phyloP scores from a whole-genome alignment of 37 sponge, comb jelly and placozoan genomes.

The Tethya wilhelma region DNA sequence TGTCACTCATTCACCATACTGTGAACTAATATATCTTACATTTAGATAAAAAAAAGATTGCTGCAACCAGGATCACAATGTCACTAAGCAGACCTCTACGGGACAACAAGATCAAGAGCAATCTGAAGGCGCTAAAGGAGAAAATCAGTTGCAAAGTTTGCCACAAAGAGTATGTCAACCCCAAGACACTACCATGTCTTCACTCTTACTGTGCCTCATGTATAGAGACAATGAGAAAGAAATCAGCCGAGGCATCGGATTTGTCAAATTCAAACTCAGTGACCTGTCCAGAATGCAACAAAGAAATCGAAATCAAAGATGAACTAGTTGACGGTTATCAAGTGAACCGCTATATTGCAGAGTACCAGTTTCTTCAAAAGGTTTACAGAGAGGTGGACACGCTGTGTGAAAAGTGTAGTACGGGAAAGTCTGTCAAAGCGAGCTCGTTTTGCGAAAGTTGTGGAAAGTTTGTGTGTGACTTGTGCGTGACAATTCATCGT shows the following conservation, averaged over 20 bases:
- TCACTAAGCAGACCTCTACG: too few species aligned
- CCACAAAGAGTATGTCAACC: conserved; percentile 44
- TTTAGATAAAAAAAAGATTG: too few species aligned
- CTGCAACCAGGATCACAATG: too few species aligned
- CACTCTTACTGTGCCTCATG: conserved; percentile 62
- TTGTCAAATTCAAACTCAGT: too few species aligned
- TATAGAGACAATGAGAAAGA: conserved; percentile 6
- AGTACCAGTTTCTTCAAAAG: conserved; percentile 50
- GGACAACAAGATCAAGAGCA: too few species aligned
- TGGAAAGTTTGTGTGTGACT: conserved; percentile 41
- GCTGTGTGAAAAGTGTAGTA: conserved; percentile 46
- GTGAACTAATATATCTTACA: too few species aligned
- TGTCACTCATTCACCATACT: too few species aligned
- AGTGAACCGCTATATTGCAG: conserved; percentile 18
- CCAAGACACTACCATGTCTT: conserved; percentile 63
- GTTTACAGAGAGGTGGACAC: conserved; percentile 17
- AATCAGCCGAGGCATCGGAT: too few species aligned
- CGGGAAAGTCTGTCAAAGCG: conserved; percentile 23
- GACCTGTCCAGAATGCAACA: conserved; percentile 46
- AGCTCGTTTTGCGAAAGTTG: conserved; percentile 33
- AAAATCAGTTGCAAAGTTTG: conserved; percentile 41
- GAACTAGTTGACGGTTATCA: conserved; percentile 36
- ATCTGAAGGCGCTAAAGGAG: background rate
- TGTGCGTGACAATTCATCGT: conserved; percentile 46
- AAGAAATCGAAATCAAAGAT: background rate